These are phyloP conservation scores for Belonocnema kinseyi DNA, from an alignment of 1,140 invertebrate species.

Conservation along the genomic window DNA sequence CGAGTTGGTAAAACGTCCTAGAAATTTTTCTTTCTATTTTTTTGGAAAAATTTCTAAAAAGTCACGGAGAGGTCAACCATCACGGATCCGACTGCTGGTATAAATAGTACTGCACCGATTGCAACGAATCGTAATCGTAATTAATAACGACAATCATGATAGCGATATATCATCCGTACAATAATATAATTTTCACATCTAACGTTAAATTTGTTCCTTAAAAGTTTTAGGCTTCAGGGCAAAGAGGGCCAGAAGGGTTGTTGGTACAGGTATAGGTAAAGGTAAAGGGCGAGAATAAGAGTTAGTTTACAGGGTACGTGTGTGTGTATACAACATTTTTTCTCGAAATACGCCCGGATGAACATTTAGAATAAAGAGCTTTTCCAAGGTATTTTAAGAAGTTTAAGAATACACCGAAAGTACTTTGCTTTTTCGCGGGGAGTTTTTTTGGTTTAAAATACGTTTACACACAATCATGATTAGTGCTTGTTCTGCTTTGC, in stretches of 20 bases:
- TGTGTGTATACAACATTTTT: constrained; percentile 52
- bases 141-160: constrained; percentile 73
- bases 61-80: constrained; percentile 37
- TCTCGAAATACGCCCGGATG: constrained; percentile 53
- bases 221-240: constrained; percentile 50
- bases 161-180: constrained; percentile 70
- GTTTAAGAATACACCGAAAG: constrained; percentile 59
- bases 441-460: constrained; percentile 58
- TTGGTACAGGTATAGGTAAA: constrained; percentile 34
- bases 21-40: constrained; percentile 43
- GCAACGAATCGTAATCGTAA: constrained; percentile 69
- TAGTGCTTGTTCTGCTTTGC: constrained; percentile 62
- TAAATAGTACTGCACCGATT: constrained; percentile 62
- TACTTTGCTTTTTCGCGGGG: constrained; percentile 47
- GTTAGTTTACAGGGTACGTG: constrained; percentile 54
- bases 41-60: constrained; percentile 49
- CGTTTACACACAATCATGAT: constrained; percentile 73
- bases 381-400: constrained; percentile 50
- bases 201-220: constrained; percentile 71
- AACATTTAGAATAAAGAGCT: constrained; percentile 69
- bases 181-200: constrained; percentile 74
- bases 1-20: constrained; percentile 13
- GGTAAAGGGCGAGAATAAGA: constrained; percentile 52
- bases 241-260: constrained; percentile 38
- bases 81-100: constrained; percentile 48